Conservation (phyloP, 2,888 invertebrate genomes). For the Tachina fera region DNA sequence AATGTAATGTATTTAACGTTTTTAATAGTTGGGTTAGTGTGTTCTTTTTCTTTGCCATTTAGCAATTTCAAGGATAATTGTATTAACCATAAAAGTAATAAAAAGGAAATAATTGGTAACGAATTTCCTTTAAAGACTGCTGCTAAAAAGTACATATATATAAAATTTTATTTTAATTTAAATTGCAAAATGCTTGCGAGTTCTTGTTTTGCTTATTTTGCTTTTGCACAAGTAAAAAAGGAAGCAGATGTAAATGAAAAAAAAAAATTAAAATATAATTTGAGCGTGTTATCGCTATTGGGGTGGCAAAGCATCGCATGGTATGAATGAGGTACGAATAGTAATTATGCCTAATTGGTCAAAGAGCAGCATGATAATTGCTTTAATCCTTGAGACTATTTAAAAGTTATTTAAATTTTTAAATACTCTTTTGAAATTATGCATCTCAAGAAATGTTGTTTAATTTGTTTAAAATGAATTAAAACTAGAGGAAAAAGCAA, state of each 20-base stretch:
- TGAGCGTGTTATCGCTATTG: conserved; percentile 15
- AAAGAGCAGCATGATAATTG: conserved; percentile 56
- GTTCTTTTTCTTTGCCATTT: conserved; percentile 18
- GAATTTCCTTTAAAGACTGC: conserved; percentile 65
- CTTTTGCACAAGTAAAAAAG: conserved; percentile 11
- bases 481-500: background rate
- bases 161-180: conserved; percentile 60
- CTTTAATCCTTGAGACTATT: conserved; percentile 41
- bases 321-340: conserved; percentile 15
- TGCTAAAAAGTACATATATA: conserved; percentile 46
- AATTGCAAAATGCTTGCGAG: conserved; percentile 55
- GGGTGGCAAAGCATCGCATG: conserved; percentile 35
- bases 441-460: background rate
- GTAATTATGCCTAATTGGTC: conserved; percentile 56
- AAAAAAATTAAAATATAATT: conserved; percentile 53
- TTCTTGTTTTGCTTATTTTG: background rate
- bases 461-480: background rate
- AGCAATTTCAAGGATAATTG: conserved; percentile 69
- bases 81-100: conserved; percentile 70
- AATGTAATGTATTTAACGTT: conserved; percentile 40
- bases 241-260: conserved; percentile 62
- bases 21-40: conserved; percentile 40
- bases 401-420: conserved; percentile 35
- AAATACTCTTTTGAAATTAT: background rate
- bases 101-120: conserved; percentile 69